Percentiles rank a stretch among this genome's conserved stretches.
Evolutionary conservation across 2,888 invertebrate genomes (phyloP).

Genomic region (Fragum sueziense): DNA sequence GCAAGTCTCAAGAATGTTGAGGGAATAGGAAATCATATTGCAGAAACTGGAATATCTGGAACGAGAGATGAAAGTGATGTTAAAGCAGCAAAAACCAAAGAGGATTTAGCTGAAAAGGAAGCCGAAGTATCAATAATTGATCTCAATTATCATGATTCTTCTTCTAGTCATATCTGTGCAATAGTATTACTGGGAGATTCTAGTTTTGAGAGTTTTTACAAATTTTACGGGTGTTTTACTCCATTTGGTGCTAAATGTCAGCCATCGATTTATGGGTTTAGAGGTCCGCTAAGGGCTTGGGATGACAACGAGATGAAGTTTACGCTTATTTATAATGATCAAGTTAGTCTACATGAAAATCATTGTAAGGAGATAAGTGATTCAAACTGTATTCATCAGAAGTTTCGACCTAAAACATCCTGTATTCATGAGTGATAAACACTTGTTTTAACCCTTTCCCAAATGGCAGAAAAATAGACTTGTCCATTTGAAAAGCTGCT

Average conservation of each 20-base stretch:
- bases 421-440: constrained; percentile 12
- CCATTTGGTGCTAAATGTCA: constrained; percentile 65
- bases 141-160: not conserved
- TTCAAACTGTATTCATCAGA: constrained; percentile 13
- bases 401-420: constrained; percentile 25
- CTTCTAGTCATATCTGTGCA: not conserved
- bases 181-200: not conserved
- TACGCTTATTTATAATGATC: constrained; percentile 59
- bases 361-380: constrained; percentile 17
- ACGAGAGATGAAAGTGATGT: too few species aligned
- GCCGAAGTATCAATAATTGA: not conserved
- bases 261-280: constrained; percentile 64
- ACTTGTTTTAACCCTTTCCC: not conserved
- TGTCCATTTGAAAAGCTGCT: not conserved
- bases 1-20: not conserved
- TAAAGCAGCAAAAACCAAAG: not conserved
- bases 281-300: constrained; percentile 64
- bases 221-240: constrained; percentile 68
- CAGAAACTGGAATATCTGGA: too few species aligned
- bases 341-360: constrained; percentile 27
- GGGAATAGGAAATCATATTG: too few species aligned
- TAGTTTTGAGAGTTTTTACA: not conserved
- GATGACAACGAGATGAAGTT: constrained; percentile 45
- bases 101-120: not conserved
- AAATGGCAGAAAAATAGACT: not conserved